Conservation (phyloP, 2,113 vertebrate genomes). For the Platichthys flesus region DNA sequence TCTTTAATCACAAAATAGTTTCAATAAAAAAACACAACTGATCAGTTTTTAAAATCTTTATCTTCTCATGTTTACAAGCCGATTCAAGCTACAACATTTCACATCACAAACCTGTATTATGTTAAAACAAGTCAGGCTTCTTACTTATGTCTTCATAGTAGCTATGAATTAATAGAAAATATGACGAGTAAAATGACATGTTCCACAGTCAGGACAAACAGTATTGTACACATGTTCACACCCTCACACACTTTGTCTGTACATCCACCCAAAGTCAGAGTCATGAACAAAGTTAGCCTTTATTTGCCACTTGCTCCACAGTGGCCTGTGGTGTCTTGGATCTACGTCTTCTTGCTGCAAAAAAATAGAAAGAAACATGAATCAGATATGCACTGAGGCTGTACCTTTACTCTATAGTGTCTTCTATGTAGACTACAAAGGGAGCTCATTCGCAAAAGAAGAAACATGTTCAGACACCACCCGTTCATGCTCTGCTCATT, state of each 20-base stretch:
- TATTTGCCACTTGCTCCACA: constrained; percentile 17
- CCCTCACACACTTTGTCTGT: neutral
- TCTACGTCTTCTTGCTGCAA: constrained; percentile 44
- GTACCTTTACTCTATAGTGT: too few relatives aligned
- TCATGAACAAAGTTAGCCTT: neutral
- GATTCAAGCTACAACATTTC: neutral
- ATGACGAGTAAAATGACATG: neutral
- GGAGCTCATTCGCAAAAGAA: too few relatives aligned
- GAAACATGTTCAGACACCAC: too few relatives aligned
- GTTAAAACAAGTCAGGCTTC: neutral
- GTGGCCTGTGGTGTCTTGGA: neutral
- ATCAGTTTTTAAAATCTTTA: neutral
- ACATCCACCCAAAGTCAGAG: neutral
- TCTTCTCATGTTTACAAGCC: neutral
- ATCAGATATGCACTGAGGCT: too few relatives aligned
- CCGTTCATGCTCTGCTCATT: too few relatives aligned
- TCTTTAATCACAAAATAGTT: constrained; percentile 21
- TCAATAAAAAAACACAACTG: constrained; percentile 1
- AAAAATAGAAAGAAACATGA: neutral
- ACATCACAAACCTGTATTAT: neutral
- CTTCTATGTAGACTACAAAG: too few relatives aligned
- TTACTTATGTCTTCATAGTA: neutral
- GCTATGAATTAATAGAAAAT: constrained; percentile 1
- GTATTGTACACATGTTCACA: neutral
- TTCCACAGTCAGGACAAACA: neutral